These are phyloP conservation scores for Polydrusus tereticollis DNA, from an alignment of 2,888 invertebrate species.

Conservation along the genomic window DNA sequence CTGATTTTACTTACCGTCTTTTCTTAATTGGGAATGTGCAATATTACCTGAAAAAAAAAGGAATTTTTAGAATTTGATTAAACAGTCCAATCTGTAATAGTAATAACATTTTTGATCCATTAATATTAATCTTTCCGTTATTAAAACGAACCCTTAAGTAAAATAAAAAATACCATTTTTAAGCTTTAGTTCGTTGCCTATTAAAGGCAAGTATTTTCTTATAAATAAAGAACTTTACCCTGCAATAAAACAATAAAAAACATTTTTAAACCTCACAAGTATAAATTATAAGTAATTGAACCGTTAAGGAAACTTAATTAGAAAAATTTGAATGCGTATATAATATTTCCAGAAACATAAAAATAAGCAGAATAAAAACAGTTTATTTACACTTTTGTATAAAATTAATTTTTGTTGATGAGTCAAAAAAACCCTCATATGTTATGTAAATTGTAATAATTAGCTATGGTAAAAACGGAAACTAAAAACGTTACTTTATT, in stretches of 20 bases:
- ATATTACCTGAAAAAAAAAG: neutral
- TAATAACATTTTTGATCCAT: too few species aligned
- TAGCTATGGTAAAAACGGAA: neutral
- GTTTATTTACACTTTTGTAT: neutral
- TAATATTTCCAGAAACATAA: neutral
- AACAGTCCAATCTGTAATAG: too few species aligned
- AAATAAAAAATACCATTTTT: too few species aligned
- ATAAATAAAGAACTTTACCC: too few species aligned
- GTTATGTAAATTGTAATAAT: neutral
- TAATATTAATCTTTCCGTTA: too few species aligned
- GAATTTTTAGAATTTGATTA: too few species aligned
- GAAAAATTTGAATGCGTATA: neutral
- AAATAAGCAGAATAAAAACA: neutral
- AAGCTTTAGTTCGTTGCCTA: too few species aligned
- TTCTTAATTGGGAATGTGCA: neutral
- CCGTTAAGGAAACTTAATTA: too few species aligned
- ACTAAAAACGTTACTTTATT: neutral
- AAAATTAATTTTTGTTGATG: neutral
- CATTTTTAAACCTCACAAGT: neutral
- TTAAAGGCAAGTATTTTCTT: too few species aligned
- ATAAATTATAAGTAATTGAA: too few species aligned
- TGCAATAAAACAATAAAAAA: neutral
- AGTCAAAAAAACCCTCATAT: neutral
- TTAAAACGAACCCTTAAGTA: too few species aligned
- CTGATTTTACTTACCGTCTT: neutral